Conservation (phyloP, 2,797 vertebrate species). For the Pseudomugil tenellus region DNA sequence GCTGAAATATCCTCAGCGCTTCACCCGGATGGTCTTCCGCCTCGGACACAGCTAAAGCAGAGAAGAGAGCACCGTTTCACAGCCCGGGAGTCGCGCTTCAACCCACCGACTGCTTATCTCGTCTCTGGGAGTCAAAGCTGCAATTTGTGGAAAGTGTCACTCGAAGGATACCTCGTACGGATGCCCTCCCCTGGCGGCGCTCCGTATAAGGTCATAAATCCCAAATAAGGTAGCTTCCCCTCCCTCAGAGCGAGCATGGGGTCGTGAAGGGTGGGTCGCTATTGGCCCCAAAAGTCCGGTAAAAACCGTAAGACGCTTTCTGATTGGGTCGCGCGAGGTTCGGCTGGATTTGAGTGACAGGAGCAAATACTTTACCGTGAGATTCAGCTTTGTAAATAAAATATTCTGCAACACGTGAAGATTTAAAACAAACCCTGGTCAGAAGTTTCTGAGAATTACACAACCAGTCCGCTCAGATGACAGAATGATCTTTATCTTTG, state of each 20-base stretch:
- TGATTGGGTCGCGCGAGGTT: slow-evolving; percentile 64
- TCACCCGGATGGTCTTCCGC: neutral
- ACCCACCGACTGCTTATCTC: slow-evolving; percentile 61
- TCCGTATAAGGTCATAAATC: slow-evolving; percentile 70
- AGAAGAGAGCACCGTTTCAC: slow-evolving; percentile 8
- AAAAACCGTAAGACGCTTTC: slow-evolving; percentile 40
- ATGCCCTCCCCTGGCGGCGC: slow-evolving; percentile 43
- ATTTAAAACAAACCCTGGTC: too few species aligned
- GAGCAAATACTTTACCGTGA: slow-evolving; percentile 31
- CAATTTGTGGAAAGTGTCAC: slow-evolving; percentile 83
- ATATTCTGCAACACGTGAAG: neutral
- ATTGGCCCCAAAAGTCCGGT: slow-evolving; percentile 69
- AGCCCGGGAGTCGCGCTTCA: slow-evolving; percentile 46
- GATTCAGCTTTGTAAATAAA: neutral
- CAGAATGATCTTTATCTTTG: too few species aligned
- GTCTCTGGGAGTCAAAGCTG: slow-evolving; percentile 65
- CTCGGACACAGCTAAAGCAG: neutral
- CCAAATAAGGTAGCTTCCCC: slow-evolving; percentile 75
- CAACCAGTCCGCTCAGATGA: too few species aligned
- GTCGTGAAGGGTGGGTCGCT: neutral
- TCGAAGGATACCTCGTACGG: slow-evolving; percentile 58
- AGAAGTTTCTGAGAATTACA: neutral
- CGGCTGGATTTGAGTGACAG: slow-evolving; percentile 59
- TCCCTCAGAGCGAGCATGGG: slow-evolving; percentile 27
- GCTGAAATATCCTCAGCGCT: slow-evolving; percentile 9